Base-by-base conservation (phyloP, 2,888 invertebrate genomes). In the Apotomis capreana region DNA sequence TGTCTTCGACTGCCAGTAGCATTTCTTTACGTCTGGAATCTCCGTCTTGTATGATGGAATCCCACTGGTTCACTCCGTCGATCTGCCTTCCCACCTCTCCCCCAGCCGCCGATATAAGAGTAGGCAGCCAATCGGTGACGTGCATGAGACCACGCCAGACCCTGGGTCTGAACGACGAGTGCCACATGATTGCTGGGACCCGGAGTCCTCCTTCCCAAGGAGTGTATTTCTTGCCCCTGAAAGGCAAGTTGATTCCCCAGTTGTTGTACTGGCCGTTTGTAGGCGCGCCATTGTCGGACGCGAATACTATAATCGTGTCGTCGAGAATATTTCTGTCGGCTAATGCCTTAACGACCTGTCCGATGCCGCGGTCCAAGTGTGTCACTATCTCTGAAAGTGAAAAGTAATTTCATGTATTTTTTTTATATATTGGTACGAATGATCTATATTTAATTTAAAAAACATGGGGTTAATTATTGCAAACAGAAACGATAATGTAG, bases 251-350 rank as follows among this genome's bases (percentile, higher is more conserved):
- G 4, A 96, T 96, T 0, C 96, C 97, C 76, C 95, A 94, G 84
- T 98, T 98, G 63, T 94, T 91, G 80, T 96, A 95, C 58, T 95
- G 84, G 0, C 97, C 98, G 58, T 94, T 93, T 0, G 97, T 96
- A 0, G 97, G 97, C 0, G 96, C 97, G 0, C 98, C 98, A 83
- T 98, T 98, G 84, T 99, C 99, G 6, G 98, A 97, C 76, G 96
- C 95, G 83, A 99, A 99, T 3, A 98, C 85, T 57, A 99, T 94
- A 37, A 99, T 95, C 0, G 97, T 96, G 83, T 98, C 96, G 40
- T 97, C 94, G 75, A 98, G 89, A 89, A 98, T 95, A 0, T 94
- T 90, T 68, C 93, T 95, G 1, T 94, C 89, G 49, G 95, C 92
- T 55, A 99, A 89, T 6, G 96, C 95, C 68, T 92, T 84, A 0